Evolutionary conservation across 2,888 invertebrate genomes (phyloP), one percentile per base, ranked within the genome.

Genomic region (Steinernema hermaphroditum): DNA sequence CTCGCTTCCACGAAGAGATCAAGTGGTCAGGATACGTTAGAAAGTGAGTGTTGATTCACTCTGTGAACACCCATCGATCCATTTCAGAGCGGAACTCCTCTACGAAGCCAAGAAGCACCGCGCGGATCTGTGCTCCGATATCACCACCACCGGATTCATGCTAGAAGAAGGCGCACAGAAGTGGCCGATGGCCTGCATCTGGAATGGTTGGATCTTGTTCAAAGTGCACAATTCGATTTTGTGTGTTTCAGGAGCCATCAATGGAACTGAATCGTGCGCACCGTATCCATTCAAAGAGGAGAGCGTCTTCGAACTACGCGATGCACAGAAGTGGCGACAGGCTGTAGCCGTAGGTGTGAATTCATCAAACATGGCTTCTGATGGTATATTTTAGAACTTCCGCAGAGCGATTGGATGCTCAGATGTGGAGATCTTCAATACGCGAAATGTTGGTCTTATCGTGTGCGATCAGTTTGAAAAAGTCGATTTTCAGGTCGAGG

Each of bases 171-270:
- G 27, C 9, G 27, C 12, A 8, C 6, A 27, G 27, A 12, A 54
- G 2, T 54, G 54, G 54, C 54, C 54, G 2, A 54, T 54, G 54
- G 54, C 54, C 2, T 54, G 54, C 27, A 24, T 54, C 27, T 54
- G 54, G 54, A 54, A 54, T 27, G 54, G 54, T 54, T 24, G 16
- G 27, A 2, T 27, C 12, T 8, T 54, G 12, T 19, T n/a, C n/a
- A n/a, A n/a, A n/a, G n/a, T n/a, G n/a, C n/a, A n/a, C n/a, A n/a
- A 54, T 14, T 22, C 27, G 4, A 9, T 6, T 14, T 54, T 27
- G 27, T 19, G 9, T 2, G 6, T 22, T 22, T 54, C 27, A 54
- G 54, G 24, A 8, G 54, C 54, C 14, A 54, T 14, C 54, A 54
- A 54, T 27, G 27, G 27, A 24, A 24, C 24, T 24, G 54, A 54